Percentiles rank a stretch among this genome's conserved stretches.
These are phyloP conservation scores for Triplophysa yarkandensis DNA, from an alignment of 2,797 vertebrate species.

Conservation along the genomic window DNA sequence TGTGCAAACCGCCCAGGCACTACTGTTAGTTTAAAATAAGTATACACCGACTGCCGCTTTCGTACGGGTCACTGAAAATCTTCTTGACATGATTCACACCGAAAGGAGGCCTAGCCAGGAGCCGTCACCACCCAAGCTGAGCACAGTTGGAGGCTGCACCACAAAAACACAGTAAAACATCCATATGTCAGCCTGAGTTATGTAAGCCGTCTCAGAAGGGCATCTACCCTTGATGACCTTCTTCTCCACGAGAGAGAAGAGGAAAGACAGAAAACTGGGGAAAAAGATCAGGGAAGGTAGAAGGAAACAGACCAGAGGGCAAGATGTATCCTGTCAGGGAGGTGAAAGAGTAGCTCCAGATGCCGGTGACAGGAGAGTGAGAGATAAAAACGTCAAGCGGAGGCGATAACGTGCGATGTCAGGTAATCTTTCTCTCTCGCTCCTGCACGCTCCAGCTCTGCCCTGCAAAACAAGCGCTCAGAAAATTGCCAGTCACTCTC, in stretches of 20 bases:
- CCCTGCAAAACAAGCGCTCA: slow-evolving; percentile 62
- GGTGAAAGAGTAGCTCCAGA: slow-evolving; percentile 48
- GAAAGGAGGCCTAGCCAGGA: slow-evolving; percentile 37
- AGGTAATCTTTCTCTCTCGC: slow-evolving; percentile 62
- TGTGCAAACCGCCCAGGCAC: not conserved
- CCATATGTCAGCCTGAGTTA: slow-evolving; percentile 51
- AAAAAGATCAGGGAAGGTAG: slow-evolving; percentile 41
- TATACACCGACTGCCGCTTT: slow-evolving; percentile 15
- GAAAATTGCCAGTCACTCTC: slow-evolving; percentile 76
- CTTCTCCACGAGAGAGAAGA: not conserved
- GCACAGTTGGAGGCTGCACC: slow-evolving; percentile 47
- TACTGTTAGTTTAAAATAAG: slow-evolving; percentile 27
- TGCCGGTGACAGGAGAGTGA: slow-evolving; percentile 35
- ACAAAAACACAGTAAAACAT: slow-evolving; percentile 52
- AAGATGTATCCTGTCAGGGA: slow-evolving; percentile 50
- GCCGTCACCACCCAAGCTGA: slow-evolving; percentile 26
- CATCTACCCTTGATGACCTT: slow-evolving; percentile 51
- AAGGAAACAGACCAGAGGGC: slow-evolving; percentile 47
- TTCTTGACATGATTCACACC: slow-evolving; percentile 49
- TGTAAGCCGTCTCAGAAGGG: slow-evolving; percentile 45
- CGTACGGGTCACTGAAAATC: slow-evolving; percentile 25
- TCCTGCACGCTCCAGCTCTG: not conserved
- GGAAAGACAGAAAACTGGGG: slow-evolving; percentile 36
- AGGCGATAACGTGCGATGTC: slow-evolving; percentile 68
- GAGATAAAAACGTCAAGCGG: slow-evolving; percentile 66